Evolutionary conservation across 1,140 invertebrate genomes (phyloP), one percentile per base, ranked within the genome.

Genomic region (Zaprionus gabonicus): DNA sequence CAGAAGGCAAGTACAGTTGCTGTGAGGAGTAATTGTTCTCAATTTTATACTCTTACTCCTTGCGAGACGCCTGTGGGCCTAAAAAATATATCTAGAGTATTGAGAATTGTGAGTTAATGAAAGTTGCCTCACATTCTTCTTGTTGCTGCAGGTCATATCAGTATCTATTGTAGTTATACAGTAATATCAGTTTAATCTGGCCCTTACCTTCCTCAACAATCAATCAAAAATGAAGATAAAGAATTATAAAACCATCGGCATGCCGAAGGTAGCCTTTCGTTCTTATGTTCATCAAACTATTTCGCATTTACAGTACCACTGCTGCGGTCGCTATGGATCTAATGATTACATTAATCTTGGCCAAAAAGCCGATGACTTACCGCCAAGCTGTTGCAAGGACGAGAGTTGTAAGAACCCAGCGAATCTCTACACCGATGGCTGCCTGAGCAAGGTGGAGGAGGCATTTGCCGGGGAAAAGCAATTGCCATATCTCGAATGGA

Each of bases 271-370:
- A 5, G 4, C 2, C 38, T 41, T n/a, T 10, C 9, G 31, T n/a
- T 41, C 20, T 46, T 51, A 41, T n/a, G 57, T 62, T 58, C 4
- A 17, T 0, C 27, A 36, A 63, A 46, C 28, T 49, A 3, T 12
- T 73, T 65, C 58, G 5, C 17, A 12, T 57, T 93, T 93, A 9
- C 76, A 96, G 95, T 92, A 95, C 25, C 13, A 93, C n/a, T 96
- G 96, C 79, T 96, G 96, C 87, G 96, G 96, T n/a, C 91, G 94
- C 36, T 76, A 93, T 7, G 84, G 92, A 20, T 78, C 93, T 0
- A 28, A 68, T 0, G 94, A 95, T 76, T 95, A 94, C 78, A 34
- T 85, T 4, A 7, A 25, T 1, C 72, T 93, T 15, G 51, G 69
- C 4, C 82, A 93, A 68, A 75, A 62, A 27, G 77, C 77, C 25